Base-by-base conservation (phyloP, 2,113 vertebrate genomes). In the Labrus mixtus region DNA sequence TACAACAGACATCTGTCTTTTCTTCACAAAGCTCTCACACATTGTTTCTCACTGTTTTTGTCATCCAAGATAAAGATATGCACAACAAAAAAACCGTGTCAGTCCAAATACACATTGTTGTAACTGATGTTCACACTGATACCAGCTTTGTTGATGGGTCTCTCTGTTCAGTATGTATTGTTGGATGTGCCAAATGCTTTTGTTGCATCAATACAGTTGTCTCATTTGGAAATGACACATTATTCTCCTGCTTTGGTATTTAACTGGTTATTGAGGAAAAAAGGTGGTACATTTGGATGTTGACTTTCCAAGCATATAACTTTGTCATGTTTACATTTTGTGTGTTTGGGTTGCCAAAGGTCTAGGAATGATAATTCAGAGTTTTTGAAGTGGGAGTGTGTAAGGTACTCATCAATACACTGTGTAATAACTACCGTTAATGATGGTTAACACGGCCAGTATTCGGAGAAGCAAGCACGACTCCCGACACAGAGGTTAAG, bases 41-140 rank as follows among this genome's bases (percentile, higher is more conserved):
- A 66, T 67, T 60, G 57, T 60, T 85, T 90, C 68, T 60, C 88
- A 61, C 83, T 51, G 62, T 73, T 56, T 76, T 82, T 78, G 66
- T 69, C 56, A 75, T 78, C 61, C 54, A 72, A 64, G 50, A 77
- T 23, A 36, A 13, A 66, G 37, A 79, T 43, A 73, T 57, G 33
- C 37, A 48, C 41, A 57, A 37, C 68, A 41, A 20, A 80, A 33
- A 71, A 74, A 64, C 1, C 48, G 59, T 60, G 71, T 61, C 58
- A 62, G 15, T 8, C 51, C 33, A 58, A 71, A 85, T 39, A 36
- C 51, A 48, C 51, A 57, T 62, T 80, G 43, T n/a, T 7, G 51
- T 4, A 65, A 76, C 50, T 17, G 69, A 48, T 76, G 70, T 72
- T 56, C 54, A 20, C 61, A 13, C 41, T 25, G 57, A 75, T 53